These are phyloP conservation scores for Bolborhynchus lineola DNA, from an alignment of 2,113 vertebrate genomes.

Conservation along the genomic window DNA sequence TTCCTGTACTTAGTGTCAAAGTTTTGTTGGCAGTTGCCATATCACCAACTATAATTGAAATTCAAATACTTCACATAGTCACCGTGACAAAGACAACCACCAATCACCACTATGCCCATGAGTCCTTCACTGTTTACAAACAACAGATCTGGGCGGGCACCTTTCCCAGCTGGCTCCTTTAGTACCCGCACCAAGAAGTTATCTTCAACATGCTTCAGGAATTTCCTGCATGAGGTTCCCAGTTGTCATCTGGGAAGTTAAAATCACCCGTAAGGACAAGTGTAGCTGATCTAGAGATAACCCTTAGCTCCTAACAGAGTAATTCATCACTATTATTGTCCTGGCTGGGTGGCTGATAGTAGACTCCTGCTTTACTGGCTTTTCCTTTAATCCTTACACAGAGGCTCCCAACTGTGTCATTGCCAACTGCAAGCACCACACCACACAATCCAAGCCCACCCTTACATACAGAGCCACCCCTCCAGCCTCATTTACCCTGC, in stretches of 20 bases:
- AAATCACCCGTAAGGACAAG: neutral
- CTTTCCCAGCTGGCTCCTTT: neutral
- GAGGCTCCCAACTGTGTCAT: neutral
- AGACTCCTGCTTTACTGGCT: neutral
- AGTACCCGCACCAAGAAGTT: neutral
- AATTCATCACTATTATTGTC: neutral
- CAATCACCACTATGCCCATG: too few relatives aligned
- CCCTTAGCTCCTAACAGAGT: neutral
- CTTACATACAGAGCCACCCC: neutral
- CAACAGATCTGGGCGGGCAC: neutral
- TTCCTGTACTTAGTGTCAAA: neutral
- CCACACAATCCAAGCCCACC: neutral
- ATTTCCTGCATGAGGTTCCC: neutral
- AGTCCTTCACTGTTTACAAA: neutral
- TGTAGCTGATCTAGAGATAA: neutral
- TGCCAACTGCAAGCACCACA: neutral
- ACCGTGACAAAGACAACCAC: neutral
- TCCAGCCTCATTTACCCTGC: neutral
- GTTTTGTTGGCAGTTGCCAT: neutral
- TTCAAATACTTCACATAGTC: neutral
- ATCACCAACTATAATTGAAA: neutral
- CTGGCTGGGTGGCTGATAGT: neutral
- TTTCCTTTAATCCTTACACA: neutral
- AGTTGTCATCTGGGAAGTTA: neutral
- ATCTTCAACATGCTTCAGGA: neutral